A percentile compares a stretch with the other conserved stretches of the same genome.
These are phyloP conservation scores for Nephrotoma appendiculata DNA, from an alignment of 2,888 invertebrate species.

Conservation along the genomic window DNA sequence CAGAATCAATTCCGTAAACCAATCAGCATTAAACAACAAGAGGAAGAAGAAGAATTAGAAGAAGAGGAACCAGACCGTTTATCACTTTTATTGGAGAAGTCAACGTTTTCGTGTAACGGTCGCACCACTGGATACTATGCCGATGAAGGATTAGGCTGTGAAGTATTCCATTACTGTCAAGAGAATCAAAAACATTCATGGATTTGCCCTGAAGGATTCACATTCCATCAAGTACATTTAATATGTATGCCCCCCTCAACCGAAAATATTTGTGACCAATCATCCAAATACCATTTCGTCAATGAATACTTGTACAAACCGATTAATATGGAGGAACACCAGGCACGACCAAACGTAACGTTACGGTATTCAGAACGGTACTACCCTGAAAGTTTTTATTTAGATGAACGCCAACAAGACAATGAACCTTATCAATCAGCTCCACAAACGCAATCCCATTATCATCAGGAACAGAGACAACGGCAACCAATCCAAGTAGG, in stretches of 20 bases:
- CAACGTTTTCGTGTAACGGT: slow-evolving; percentile 66
- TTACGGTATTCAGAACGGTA: slow-evolving; percentile 69
- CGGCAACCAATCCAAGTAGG: slow-evolving; percentile 17
- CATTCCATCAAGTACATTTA: slow-evolving; percentile 59
- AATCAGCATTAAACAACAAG: slow-evolving; percentile 18
- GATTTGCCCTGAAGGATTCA: slow-evolving; percentile 83
- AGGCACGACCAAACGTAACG: slow-evolving; percentile 65
- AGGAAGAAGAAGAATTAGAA: slow-evolving; percentile 50
- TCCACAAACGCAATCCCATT: slow-evolving; percentile 18
- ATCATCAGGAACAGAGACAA: slow-evolving; percentile 19
- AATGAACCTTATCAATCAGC: slow-evolving; percentile 28
- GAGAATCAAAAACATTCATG: slow-evolving; percentile 81
- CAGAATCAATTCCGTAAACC: not conserved
- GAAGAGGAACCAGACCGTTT: slow-evolving; percentile 78
- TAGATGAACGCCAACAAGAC: slow-evolving; percentile 36
- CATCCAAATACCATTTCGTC: slow-evolving; percentile 79
- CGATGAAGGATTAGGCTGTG: slow-evolving; percentile 74
- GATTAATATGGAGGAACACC: slow-evolving; percentile 67
- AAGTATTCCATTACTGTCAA: slow-evolving; percentile 89
- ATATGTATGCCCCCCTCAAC: slow-evolving; percentile 87
- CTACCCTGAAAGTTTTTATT: slow-evolving; percentile 66
- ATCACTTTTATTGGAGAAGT: slow-evolving; percentile 60
- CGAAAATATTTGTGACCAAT: slow-evolving; percentile 80
- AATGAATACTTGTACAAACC: slow-evolving; percentile 87
- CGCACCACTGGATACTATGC: slow-evolving; percentile 84